Evolutionary conservation across 2,797 vertebrate genomes (phyloP).

Genomic region (Fratercula arctica): DNA sequence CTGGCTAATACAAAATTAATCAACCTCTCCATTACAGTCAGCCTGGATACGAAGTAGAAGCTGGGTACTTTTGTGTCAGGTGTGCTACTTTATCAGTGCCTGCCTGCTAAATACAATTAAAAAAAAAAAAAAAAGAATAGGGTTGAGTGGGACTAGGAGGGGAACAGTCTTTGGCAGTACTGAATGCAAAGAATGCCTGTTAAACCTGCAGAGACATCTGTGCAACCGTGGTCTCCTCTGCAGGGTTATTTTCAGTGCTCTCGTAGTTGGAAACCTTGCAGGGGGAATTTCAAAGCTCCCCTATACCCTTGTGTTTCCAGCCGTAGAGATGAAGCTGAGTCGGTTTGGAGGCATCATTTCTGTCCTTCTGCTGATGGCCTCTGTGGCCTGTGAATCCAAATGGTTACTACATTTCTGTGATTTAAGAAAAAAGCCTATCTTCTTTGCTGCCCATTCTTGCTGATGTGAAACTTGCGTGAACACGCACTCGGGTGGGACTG

Average conservation of each 20-base stretch:
- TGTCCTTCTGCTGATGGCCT: neutral
- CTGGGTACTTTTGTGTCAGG: neutral
- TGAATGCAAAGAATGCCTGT: neutral
- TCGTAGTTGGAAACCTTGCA: neutral
- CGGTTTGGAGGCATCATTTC: neutral
- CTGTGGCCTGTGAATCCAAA: neutral
- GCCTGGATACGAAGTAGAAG: neutral
- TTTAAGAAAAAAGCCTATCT: accelerated
- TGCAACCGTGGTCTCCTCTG: neutral
- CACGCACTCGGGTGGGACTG: neutral
- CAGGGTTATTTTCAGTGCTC: neutral
- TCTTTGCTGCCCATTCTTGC: neutral
- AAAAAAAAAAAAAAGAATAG: neutral
- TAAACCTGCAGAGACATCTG: neutral
- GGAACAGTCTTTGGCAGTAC: neutral
- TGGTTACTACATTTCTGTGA: accelerated
- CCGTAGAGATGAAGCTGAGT: neutral
- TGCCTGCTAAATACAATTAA: neutral
- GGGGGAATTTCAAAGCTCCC: neutral
- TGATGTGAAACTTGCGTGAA: neutral
- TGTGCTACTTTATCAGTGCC: neutral
- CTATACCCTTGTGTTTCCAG: neutral
- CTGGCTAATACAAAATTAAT: slow-evolving; percentile 18
- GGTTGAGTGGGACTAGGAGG: neutral
- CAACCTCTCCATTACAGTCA: neutral